Conservation (phyloP, 2,888 invertebrate species). For the Lochmaea capreae region DNA sequence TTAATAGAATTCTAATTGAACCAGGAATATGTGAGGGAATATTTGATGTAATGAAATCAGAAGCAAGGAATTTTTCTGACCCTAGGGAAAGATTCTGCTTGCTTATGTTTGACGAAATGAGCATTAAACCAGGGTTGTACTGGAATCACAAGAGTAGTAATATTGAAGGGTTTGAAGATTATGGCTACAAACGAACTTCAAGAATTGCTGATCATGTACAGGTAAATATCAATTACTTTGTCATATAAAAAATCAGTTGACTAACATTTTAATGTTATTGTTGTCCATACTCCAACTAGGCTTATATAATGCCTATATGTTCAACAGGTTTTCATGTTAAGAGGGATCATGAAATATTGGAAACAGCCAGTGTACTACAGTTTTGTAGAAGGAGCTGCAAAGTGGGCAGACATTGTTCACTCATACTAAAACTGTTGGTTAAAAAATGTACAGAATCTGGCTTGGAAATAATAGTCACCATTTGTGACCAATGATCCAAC, state of each 20-base stretch:
- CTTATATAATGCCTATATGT: constrained; percentile 11
- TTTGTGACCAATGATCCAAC: constrained; percentile 46
- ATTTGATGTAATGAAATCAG: constrained; percentile 30
- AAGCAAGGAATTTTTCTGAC: constrained; percentile 5
- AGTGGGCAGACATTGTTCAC: constrained; percentile 25
- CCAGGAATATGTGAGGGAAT: no score
- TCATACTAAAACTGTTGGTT: constrained; percentile 14
- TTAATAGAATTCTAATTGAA: constrained; percentile 43
- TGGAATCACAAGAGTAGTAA: neutral
- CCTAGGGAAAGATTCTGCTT: constrained; percentile 30
- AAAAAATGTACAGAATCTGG: constrained; percentile 33
- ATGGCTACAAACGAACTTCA: neutral
- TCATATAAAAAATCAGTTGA: no score
- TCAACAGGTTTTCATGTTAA: constrained; percentile 34
- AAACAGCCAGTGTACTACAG: constrained; percentile 24
- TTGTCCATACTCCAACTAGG: neutral
- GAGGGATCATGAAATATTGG: constrained; percentile 29
- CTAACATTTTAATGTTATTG: no score
- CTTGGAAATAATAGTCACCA: constrained; percentile 38
- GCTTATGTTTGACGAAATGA: constrained; percentile 45
- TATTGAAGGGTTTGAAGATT: constrained; percentile 6
- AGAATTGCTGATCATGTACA: no score
- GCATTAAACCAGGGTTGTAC: constrained; percentile 29
- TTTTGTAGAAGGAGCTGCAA: constrained; percentile 37
- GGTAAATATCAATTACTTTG: no score